Percentiles rank a stretch among this genome's conserved stretches.
Conservation (phyloP, 1,140 invertebrate species). For the Drosophila kurseongensis region DNA sequence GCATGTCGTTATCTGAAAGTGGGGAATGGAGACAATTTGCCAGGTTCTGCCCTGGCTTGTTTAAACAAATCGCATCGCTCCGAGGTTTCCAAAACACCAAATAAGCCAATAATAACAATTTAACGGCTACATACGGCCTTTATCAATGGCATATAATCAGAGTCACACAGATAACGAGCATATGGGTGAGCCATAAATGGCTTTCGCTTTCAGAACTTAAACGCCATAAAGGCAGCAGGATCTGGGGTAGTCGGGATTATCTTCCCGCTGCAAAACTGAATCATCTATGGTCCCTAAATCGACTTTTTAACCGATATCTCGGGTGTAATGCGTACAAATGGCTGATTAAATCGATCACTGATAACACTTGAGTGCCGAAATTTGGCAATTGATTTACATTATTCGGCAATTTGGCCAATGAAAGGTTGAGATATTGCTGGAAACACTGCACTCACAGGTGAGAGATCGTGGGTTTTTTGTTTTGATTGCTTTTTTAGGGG, state of each 20-base stretch:
- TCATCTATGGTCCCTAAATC: background rate
- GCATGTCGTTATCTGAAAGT: conserved; percentile 50
- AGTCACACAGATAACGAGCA: conserved; percentile 60
- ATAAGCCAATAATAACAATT: conserved; percentile 77
- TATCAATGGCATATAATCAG: conserved; percentile 72
- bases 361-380: conserved; percentile 47
- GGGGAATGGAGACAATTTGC: conserved; percentile 49
- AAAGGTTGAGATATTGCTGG: conserved; percentile 18
- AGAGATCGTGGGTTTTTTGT: conserved; percentile 10
- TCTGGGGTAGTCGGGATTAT: conserved; percentile 2
- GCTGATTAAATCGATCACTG: conserved; percentile 59
- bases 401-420: conserved; percentile 65
- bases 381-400: conserved; percentile 68
- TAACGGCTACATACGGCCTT: conserved; percentile 54
- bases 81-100: conserved; percentile 40
- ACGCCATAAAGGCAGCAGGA: conserved; percentile 4
- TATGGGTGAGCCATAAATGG: conserved; percentile 49
- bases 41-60: conserved; percentile 20
- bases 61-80: conserved; percentile 55
- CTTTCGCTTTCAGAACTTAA: conserved; percentile 24
- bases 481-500: conserved; percentile 6
- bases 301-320: too few relatives aligned
- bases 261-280: background rate
- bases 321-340: conserved; percentile 28
- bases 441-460: conserved; percentile 50